Base-by-base conservation (phyloP, 2,797 vertebrate species). In the Pipistrellus nathusii region DNA sequence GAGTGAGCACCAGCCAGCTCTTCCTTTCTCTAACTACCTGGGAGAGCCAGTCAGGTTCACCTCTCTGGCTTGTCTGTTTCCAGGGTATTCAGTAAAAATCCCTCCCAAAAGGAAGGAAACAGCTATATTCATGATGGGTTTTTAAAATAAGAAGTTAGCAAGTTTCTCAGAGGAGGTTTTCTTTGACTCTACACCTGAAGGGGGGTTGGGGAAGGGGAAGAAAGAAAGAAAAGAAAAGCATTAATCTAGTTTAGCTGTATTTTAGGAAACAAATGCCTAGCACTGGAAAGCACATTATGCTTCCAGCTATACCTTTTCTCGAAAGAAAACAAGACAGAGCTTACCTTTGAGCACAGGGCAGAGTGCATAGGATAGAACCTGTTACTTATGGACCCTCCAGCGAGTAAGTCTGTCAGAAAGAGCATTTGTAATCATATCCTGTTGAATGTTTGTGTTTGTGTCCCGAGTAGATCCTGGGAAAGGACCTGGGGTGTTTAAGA, bases 161-260 rank as follows among this genome's bases (percentile, higher is more conserved):
- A 81, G 59, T 72, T 94, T 93, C 88, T 64, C 83, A 62, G 59
- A 59, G 12, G 59, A 62, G 59, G 66, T 72, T 94, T 93, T 82
- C 64, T 80, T 69, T 76, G 46, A 91, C 88, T 73, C 71, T 92
- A 44, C 3, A 76, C 71, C 94, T 86, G 59, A 95, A 94, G 8
- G 21, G 21, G 55, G 55, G 2, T 0, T 20, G 21, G 30, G 6
- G 46, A 48, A 64, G 13, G 46, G 11, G 6, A 14, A 41, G 25
- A 64, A 48, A 38, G 14, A 17, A 14, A 48, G 55, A 69, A n/a
- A 71, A 88, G 71, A 57, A 73, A 59, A 46, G 20, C 38, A 68
- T 83, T 92, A 91, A 94, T 90, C 90, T 95, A 95, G 69, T 92
- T 95, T 90, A 91, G 38, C 30, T 93, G 17, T 90, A 88, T 94